Conservation (phyloP, 2,113 vertebrate genomes). For the Sturnus vulgaris region DNA sequence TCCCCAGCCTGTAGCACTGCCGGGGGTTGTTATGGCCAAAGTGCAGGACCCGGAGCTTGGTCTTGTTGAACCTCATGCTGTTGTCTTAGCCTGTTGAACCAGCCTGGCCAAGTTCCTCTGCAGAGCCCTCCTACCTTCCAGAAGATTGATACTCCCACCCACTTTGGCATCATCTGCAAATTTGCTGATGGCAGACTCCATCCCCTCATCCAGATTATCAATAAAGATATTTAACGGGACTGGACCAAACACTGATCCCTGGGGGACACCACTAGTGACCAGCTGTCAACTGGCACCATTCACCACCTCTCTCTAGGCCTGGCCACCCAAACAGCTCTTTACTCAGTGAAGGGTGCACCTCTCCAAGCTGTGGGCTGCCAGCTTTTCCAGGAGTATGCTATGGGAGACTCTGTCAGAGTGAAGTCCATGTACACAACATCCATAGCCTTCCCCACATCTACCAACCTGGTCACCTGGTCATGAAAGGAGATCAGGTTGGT, state of each 20-base stretch:
- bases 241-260: neutral
- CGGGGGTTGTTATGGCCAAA: neutral
- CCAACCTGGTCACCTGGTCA: neutral
- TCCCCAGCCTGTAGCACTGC: neutral
- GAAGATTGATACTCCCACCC: neutral
- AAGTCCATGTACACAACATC: neutral
- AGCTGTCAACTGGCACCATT: neutral
- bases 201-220: neutral
- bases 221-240: neutral
- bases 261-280: neutral
- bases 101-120: neutral
- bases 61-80: neutral
- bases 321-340: neutral
- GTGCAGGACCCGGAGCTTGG: neutral
- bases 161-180: neutral
- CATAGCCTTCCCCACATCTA: neutral
- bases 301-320: neutral
- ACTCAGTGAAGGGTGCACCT: neutral
- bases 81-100: neutral
- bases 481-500: neutral
- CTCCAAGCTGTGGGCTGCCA: neutral
- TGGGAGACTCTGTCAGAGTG: neutral
- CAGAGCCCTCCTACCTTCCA: neutral
- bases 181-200: neutral
- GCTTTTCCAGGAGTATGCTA: neutral